These are phyloP conservation scores for Centruroides vittatus DNA, from an alignment of 1,140 invertebrate genomes.

Conservation along the genomic window DNA sequence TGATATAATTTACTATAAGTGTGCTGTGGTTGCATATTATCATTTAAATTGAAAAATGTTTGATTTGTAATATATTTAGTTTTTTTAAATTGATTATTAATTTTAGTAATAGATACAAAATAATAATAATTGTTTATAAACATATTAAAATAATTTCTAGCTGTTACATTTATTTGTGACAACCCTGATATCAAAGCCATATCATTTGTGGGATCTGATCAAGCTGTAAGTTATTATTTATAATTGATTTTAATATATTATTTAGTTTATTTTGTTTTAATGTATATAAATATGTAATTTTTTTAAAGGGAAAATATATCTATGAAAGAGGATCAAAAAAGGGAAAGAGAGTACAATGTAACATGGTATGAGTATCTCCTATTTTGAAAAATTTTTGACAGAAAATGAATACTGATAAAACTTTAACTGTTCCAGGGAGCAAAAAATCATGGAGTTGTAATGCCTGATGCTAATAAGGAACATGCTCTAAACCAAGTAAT, in stretches of 20 bases:
- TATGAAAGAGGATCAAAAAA: slow-evolving; percentile 75
- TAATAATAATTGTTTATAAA: neutral
- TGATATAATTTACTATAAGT: too few relatives aligned
- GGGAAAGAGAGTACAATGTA: slow-evolving; percentile 94
- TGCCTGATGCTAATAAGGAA: slow-evolving; percentile 96
- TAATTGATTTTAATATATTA: slow-evolving; percentile 1
- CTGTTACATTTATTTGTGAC: slow-evolving; percentile 96
- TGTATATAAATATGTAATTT: slow-evolving; percentile 13
- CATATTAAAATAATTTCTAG: slow-evolving; percentile 20
- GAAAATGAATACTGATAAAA: too few relatives aligned
- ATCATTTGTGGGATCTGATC: slow-evolving; percentile 95
- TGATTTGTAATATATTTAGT: too few relatives aligned
- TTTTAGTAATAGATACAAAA: too few relatives aligned
- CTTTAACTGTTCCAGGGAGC: slow-evolving; percentile 46
- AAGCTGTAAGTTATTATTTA: slow-evolving; percentile 47
- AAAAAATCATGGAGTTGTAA: slow-evolving; percentile 94
- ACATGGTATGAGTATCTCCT: slow-evolving; percentile 46
- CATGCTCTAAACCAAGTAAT: slow-evolving; percentile 68
- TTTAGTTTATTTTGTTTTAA: slow-evolving; percentile 1
- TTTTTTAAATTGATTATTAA: too few relatives aligned
- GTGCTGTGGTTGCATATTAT: too few relatives aligned
- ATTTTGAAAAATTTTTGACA: neutral
- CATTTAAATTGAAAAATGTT: too few relatives aligned
- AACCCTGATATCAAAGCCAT: slow-evolving; percentile 91
- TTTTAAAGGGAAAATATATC: slow-evolving; percentile 74